These are phyloP conservation scores for Tenrec ecaudatus DNA, from an alignment of 2,113 vertebrate species.

Conservation along the genomic window DNA sequence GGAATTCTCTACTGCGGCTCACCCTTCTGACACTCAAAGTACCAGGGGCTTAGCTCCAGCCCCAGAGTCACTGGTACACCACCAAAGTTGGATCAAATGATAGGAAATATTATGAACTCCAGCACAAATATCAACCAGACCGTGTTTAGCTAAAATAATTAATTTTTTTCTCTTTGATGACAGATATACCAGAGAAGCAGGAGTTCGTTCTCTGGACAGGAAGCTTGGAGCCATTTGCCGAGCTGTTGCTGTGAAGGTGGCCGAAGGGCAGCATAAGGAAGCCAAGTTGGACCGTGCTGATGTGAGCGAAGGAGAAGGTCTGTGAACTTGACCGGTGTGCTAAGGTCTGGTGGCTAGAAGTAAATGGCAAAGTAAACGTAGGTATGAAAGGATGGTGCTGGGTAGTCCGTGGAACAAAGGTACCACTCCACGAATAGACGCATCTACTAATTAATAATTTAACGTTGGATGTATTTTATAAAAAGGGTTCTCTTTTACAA, in stretches of 20 bases:
- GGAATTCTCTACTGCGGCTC: too few species aligned
- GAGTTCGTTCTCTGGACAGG: slow-evolving; percentile 96
- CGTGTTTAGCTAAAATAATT: background rate
- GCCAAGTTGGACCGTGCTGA: slow-evolving; percentile 85
- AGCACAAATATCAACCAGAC: background rate
- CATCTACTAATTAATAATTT: background rate
- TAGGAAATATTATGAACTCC: background rate
- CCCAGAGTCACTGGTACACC: too few species aligned
- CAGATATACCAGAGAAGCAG: slow-evolving; percentile 97
- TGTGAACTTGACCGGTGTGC: slow-evolving; percentile 42
- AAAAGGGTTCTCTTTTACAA: background rate
- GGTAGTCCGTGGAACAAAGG: background rate
- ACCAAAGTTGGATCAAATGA: too few species aligned
- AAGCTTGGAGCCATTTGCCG: slow-evolving; percentile 96
- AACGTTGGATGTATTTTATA: background rate
- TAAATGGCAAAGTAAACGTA: rapidly evolving
- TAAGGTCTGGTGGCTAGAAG: rapidly evolving
- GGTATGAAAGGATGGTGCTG: background rate
- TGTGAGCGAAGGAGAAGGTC: slow-evolving; percentile 86
- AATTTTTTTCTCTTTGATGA: background rate
- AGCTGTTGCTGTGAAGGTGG: slow-evolving; percentile 96
- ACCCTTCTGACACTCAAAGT: too few species aligned
- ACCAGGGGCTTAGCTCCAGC: too few species aligned
- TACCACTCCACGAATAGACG: background rate
- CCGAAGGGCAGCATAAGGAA: slow-evolving; percentile 92